phyloP scores from a whole-genome alignment of 2,888 invertebrate species.

The Gymnosoma rotundatum region DNA sequence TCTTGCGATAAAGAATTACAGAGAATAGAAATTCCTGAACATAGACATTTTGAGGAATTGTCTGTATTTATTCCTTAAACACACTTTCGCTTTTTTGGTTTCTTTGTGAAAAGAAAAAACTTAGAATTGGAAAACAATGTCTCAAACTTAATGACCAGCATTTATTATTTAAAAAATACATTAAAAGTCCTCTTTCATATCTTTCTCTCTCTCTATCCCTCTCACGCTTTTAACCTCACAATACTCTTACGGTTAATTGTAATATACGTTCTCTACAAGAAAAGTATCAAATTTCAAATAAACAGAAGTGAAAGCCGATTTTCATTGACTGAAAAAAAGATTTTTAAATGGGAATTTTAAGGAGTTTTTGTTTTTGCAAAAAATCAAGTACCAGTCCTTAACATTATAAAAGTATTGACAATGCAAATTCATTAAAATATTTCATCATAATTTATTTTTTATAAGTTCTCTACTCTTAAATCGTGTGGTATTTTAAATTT shows the following conservation, averaged over 20 bases:
- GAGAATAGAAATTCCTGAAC: no score
- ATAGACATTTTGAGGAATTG: no score
- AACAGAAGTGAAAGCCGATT: constrained; percentile 34
- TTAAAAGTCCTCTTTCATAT: not conserved
- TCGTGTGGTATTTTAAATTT: not conserved
- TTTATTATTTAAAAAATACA: no score
- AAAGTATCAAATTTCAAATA: constrained; percentile 63
- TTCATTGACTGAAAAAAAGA: constrained; percentile 31
- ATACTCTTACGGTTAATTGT: no score
- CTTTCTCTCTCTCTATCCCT: not conserved
- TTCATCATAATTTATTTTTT: constrained; percentile 46
- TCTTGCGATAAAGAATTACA: no score
- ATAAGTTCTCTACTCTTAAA: not conserved
- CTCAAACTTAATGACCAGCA: no score
- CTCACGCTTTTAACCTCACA: no score
- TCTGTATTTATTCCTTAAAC: no score
- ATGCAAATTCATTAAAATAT: constrained; percentile 54
- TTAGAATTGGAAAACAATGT: no score
- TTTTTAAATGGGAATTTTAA: not conserved
- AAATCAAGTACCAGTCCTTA: constrained; percentile 3
- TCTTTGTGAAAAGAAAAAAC: no score
- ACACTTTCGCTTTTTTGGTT: no score
- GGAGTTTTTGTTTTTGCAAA: constrained; percentile 9
- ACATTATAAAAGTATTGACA: not conserved
- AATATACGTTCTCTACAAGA: not conserved